Evolutionary conservation across 2,797 vertebrate species (phyloP), one percentile per base, ranked within the genome.

Genomic region (Sebastes vulpes): DNA sequence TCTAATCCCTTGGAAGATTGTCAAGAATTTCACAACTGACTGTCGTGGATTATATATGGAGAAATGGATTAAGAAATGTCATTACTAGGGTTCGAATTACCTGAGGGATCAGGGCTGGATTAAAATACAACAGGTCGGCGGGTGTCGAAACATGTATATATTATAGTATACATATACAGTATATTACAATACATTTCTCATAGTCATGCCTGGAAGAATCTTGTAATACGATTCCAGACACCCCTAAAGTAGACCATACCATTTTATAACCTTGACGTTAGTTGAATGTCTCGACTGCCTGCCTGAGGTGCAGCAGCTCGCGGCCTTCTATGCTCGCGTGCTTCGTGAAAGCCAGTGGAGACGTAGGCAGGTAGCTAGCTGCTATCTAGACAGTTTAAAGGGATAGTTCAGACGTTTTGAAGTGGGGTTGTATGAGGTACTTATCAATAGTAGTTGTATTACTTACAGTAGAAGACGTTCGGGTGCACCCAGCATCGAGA

Each of bases 11-110:
- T 69, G 52, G 59, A 64, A 53, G 10, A 59, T 56, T 53, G 60
- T 63, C 67, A 58, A 70, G 72, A 77, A 81, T 84, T 63, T 70
- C 38, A 68, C 58, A 77, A 53, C 38, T 32, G 32, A 38, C 67
- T 65, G 14, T 14, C 25, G 6, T 61, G 14, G 26, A 71, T 58
- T 67, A 69, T 57, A 61, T 57, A 57, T 32, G 6, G n/a, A 75
- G 42, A 69, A 67, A 66, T 11, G 16, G 50, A 57, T 46, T 57
- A 58, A 28, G 4, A n/a, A n/a, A 29, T 57, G 56, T 31, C 9
- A 3, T 59, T 60, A 32, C n/a, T n/a, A 9, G 46, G 46, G 18
- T 48, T 48, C 18, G 8, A 48, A n/a, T 48, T 48, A 48, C 18
- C 8, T 6, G 6, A 16, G 46, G 46, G 18, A 48, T 48, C n/a